Conservation (phyloP, 2,888 invertebrate genomes). For the Tachina lurida region DNA sequence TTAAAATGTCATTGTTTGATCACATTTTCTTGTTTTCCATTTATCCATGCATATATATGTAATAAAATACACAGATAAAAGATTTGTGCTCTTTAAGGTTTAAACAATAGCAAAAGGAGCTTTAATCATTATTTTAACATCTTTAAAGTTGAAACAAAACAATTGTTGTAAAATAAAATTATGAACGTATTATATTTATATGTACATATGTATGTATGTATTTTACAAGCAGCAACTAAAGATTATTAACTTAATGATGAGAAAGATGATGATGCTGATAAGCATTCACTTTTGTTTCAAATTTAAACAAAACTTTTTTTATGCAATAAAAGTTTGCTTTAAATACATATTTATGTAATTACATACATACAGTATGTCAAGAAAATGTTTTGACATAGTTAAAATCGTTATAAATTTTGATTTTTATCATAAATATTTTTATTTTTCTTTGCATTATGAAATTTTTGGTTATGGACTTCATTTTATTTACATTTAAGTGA, state of each 20-base stretch:
- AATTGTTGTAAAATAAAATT: conserved; percentile 17
- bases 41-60: conserved; percentile 17
- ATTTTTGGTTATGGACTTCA: too few species aligned
- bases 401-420: too few species aligned
- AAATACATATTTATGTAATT: neutral
- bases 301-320: neutral
- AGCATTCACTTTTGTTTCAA: conserved; percentile 48
- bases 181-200: neutral
- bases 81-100: conserved; percentile 20
- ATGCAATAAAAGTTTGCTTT: neutral
- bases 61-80: conserved; percentile 18
- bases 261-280: conserved; percentile 44
- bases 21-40: neutral
- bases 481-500: too few species aligned
- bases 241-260: conserved; percentile 45
- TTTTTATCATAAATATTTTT: too few species aligned
- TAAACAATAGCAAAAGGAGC: conserved; percentile 23
- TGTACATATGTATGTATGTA: neutral
- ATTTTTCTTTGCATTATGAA: too few species aligned
- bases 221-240: neutral
- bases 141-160: conserved; percentile 12
- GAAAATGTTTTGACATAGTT: too few species aligned
- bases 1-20: conserved; percentile 60
- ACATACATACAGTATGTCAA: too few species aligned
- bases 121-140: conserved; percentile 20